Conservation (phyloP, 2,888 invertebrate species). For the Neoascia interrupta region DNA sequence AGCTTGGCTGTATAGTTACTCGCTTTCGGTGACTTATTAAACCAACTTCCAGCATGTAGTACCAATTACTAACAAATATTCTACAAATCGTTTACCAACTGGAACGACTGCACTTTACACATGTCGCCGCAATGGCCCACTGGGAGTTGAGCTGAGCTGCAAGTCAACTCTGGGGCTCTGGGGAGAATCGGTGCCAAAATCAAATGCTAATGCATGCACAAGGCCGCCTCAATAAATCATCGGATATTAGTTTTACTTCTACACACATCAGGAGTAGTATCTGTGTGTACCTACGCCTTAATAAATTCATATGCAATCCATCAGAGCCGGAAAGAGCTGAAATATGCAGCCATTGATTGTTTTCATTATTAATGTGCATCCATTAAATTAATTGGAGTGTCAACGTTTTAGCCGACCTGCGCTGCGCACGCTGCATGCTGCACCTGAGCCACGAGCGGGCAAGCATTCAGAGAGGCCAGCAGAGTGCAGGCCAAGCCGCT, state of each 20-base stretch:
- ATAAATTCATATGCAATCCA: too few species aligned
- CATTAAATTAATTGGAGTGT: slow-evolving; percentile 67
- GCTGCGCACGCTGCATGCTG: slow-evolving; percentile 10
- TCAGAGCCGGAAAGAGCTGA: too few species aligned
- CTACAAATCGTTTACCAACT: slow-evolving; percentile 25
- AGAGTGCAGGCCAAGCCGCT: too few species aligned
- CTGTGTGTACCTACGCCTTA: too few species aligned
- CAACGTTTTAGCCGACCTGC: slow-evolving; percentile 40
- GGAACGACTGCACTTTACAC: slow-evolving; percentile 46
- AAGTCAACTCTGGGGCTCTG: not conserved
- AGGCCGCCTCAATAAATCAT: slow-evolving; percentile 63
- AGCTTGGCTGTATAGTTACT: too few species aligned
- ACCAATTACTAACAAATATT: slow-evolving; percentile 4
- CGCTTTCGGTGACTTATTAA: slow-evolving; percentile 22
- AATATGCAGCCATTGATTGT: slow-evolving; percentile 49
- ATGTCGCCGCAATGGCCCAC: slow-evolving; percentile 24
- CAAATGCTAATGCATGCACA: slow-evolving; percentile 63
- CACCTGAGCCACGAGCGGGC: slow-evolving; percentile 49
- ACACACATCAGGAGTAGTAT: too few species aligned
- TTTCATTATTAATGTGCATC: slow-evolving; percentile 58
- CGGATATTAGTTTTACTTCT: slow-evolving; percentile 40
- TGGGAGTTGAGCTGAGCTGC: not conserved
- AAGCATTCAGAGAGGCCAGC: too few species aligned
- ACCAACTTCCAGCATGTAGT: not conserved
- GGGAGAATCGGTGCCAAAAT: slow-evolving; percentile 54